A percentile compares a stretch with the other conserved stretches of the same genome.
Conservation (phyloP, 2,888 invertebrate species). For the Noctua comes region DNA sequence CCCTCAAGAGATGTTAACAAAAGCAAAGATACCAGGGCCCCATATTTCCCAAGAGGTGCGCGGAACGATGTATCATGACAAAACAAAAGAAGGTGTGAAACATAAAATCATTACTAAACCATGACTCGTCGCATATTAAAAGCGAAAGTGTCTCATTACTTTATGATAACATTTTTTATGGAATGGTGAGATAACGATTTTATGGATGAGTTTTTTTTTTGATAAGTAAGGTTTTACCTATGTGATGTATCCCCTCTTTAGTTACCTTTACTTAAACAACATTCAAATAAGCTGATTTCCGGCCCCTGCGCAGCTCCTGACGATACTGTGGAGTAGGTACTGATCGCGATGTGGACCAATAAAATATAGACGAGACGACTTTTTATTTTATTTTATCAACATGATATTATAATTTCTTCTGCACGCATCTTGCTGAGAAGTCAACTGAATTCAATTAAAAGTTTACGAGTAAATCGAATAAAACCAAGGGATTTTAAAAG, state of each 20-base stretch:
- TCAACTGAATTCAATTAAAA: background rate
- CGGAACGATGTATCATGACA: slow-evolving; percentile 12
- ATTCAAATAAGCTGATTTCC: too few relatives aligned
- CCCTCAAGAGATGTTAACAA: too few relatives aligned
- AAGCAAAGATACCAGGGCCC: background rate
- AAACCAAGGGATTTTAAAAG: background rate
- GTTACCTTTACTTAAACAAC: too few relatives aligned
- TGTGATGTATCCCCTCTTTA: background rate
- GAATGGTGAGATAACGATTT: background rate
- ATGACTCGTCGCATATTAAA: background rate
- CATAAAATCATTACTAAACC: slow-evolving; percentile 3
- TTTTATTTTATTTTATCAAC: too few relatives aligned
- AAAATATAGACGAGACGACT: too few relatives aligned
- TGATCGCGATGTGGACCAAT: too few relatives aligned
- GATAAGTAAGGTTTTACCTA: background rate
- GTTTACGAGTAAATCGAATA: background rate
- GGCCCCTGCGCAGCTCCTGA: too few relatives aligned
- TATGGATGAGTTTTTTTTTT: background rate
- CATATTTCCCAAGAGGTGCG: slow-evolving; percentile 15
- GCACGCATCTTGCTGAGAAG: too few relatives aligned
- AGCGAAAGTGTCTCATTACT: background rate
- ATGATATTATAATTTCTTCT: too few relatives aligned
- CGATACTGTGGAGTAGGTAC: too few relatives aligned
- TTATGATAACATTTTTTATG: background rate
- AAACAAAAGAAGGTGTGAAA: slow-evolving; percentile 5